phyloP scores from a whole-genome alignment of 2,113 vertebrate species.

The Nasalis larvatus region DNA sequence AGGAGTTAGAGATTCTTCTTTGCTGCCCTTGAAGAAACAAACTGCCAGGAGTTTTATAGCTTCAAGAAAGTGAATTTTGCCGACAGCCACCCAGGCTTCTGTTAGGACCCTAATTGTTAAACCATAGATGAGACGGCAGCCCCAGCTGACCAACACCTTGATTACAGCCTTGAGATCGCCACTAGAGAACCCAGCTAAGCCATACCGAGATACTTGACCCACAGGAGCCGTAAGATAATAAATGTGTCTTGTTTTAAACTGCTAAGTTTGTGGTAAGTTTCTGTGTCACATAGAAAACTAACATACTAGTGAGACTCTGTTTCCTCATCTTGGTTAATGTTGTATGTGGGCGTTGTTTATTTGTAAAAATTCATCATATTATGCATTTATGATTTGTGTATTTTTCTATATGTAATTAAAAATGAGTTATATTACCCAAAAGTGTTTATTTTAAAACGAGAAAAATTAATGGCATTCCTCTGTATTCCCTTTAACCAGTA shows the following conservation, averaged over 20 bases:
- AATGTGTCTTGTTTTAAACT: neutral
- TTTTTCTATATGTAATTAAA: neutral
- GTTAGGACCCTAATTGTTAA: neutral
- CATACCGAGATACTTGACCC: neutral
- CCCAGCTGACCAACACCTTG: neutral
- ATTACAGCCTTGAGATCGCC: neutral
- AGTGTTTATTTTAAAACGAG: neutral
- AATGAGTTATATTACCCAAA: neutral
- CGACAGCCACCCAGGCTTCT: neutral
- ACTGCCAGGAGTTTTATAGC: neutral
- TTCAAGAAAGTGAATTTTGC: neutral
- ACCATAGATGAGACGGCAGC: neutral
- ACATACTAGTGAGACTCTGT: neutral
- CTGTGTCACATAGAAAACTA: neutral
- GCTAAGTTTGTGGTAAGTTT: neutral
- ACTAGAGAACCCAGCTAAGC: neutral
- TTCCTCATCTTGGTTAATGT: neutral
- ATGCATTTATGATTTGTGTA: neutral
- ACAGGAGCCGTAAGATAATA: neutral
- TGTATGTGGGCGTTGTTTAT: neutral
- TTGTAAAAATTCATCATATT: neutral
- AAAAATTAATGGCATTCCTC: neutral
- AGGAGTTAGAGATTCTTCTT: neutral
- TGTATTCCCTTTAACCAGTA: neutral
- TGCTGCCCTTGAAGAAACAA: neutral